Conservation (phyloP, 2,113 vertebrate species). For the human region DNA sequence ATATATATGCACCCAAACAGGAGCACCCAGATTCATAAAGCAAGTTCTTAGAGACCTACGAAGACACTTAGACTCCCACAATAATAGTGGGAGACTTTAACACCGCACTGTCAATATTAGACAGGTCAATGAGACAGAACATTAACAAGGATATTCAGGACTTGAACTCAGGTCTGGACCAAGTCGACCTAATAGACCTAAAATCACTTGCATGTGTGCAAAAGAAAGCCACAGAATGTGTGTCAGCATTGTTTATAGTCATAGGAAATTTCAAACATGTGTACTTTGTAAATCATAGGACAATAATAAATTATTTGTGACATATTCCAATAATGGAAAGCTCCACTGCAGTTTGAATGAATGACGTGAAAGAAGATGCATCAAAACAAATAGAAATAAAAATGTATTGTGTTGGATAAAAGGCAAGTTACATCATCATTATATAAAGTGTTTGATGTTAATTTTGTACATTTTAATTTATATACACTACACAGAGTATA, state of each 20-base stretch:
- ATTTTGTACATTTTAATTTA: background rate
- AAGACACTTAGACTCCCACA: too few species aligned
- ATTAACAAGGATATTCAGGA: too few species aligned
- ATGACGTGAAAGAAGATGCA: background rate
- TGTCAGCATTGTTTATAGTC: background rate
- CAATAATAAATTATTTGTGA: background rate
- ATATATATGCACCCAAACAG: too few species aligned
- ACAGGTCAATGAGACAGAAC: too few species aligned
- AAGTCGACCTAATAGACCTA: background rate
- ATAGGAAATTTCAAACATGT: background rate
- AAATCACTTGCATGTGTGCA: background rate
- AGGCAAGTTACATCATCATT: background rate
- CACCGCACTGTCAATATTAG: too few species aligned
- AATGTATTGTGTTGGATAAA: background rate
- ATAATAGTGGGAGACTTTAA: too few species aligned
- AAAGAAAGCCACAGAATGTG: background rate
- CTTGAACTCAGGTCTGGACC: too few species aligned
- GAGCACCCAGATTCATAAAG: too few species aligned
- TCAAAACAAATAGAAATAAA: slow-evolving; percentile 24
- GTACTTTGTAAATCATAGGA: background rate
- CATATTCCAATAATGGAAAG: background rate
- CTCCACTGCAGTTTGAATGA: background rate
- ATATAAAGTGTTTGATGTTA: background rate
- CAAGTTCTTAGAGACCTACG: too few species aligned
- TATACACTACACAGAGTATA: background rate